Evolutionary conservation across 2,888 invertebrate genomes (phyloP).

Genomic region (Yponomeuta sedellus): DNA sequence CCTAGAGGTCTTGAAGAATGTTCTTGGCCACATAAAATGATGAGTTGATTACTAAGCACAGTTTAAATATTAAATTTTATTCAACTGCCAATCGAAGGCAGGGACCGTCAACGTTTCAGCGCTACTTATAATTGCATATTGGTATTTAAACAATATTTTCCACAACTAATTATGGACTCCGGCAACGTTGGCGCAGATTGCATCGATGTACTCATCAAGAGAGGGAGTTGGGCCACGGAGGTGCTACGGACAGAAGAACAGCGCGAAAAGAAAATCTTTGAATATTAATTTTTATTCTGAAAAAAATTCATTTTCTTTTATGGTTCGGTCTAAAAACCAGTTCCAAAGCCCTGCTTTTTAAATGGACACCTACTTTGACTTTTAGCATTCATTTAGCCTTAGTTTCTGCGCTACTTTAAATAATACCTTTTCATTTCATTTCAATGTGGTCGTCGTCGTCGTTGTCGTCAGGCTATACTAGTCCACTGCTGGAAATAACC

Average conservation of each 20-base stretch:
- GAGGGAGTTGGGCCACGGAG: not conserved
- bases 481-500: too few relatives aligned
- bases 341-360: too few relatives aligned
- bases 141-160: constrained; percentile 4
- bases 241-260: not conserved
- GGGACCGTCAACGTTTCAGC: not conserved
- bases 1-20: not conserved
- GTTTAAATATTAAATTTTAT: not conserved
- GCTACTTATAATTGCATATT: constrained; percentile 6
- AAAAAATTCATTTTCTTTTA: too few relatives aligned
- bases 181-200: not conserved
- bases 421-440: too few relatives aligned
- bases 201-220: constrained; percentile 11
- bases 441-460: too few relatives aligned
- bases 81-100: not conserved
- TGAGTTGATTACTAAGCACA: not conserved
- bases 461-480: too few relatives aligned
- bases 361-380: too few relatives aligned
- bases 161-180: constrained; percentile 3
- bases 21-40: too few relatives aligned
- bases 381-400: too few relatives aligned
- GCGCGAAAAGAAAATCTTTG: not conserved
- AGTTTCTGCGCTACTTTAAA: too few relatives aligned
- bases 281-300: too few relatives aligned
- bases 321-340: too few relatives aligned